A percentile compares a stretch with the other conserved stretches of the same genome.
These are phyloP conservation scores for Hafferia zeledoni DNA, from an alignment of 2,797 vertebrate genomes.

Conservation along the genomic window DNA sequence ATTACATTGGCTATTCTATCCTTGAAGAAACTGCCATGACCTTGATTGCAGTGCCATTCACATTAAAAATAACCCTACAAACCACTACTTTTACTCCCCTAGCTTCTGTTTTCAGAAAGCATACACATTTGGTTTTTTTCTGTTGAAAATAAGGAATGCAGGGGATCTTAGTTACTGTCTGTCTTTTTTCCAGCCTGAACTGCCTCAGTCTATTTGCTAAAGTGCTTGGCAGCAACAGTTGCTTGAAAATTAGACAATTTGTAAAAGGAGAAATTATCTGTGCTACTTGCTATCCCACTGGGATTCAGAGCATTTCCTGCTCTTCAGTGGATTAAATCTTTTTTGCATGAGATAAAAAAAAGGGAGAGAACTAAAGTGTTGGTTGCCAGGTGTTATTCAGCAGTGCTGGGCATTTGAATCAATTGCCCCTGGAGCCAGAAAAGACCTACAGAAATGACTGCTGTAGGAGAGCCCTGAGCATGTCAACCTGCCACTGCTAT, in stretches of 20 bases:
- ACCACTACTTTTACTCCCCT: not conserved
- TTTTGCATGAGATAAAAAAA: not conserved
- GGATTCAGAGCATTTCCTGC: not conserved
- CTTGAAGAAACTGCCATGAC: not conserved
- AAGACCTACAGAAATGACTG: not conserved
- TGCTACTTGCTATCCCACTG: not conserved
- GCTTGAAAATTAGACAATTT: conserved; percentile 19
- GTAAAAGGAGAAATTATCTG: not conserved
- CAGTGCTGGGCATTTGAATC: not conserved
- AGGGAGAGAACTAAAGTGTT: not conserved
- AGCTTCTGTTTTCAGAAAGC: not conserved
- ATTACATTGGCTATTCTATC: not conserved
- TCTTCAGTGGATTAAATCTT: not conserved
- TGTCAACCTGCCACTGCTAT: not conserved
- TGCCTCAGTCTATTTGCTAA: not conserved
- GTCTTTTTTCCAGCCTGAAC: not conserved
- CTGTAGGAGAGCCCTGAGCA: not conserved
- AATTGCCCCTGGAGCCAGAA: not conserved
- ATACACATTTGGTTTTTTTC: not conserved
- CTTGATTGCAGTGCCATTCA: not conserved
- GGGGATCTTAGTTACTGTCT: not conserved
- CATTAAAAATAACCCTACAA: not conserved
- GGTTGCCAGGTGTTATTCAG: not conserved
- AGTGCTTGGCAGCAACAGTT: not conserved
- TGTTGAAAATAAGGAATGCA: not conserved